Base-by-base conservation (phyloP, 2,888 invertebrate species). In the Diplolepis rosae region DNA sequence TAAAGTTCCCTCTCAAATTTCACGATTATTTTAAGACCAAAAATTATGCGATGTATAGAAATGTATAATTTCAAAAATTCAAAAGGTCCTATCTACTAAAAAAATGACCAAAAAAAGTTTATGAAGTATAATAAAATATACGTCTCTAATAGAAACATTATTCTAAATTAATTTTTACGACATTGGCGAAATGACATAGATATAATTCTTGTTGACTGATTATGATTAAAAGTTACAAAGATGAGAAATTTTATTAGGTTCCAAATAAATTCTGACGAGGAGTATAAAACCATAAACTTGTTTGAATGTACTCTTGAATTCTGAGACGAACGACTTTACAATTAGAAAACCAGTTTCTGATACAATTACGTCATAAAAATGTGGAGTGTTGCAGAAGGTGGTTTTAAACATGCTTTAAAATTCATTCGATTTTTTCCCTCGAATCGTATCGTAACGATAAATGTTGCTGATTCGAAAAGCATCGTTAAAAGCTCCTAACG, bases 401-500 rank as follows among this genome's bases (percentile, higher is more conserved):
- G 22, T 27, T 42, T 61, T 61, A 39, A 61, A 42, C 61, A 42
- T 61, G 24, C 39, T 27, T 61, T 61, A 22, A 61, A 61, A 61
- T 61, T 61, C 39, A 24, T 39, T 39, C 24, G 9, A 42, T 61
- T 61, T 27, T 61, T 52, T 27, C 1, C 18, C 27, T 24, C 24
- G n/a, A n/a, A n/a, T 61, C 39, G 39, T 61, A 24, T 42, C 24
- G 61, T 27, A 61, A 39, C 7, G 61, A 39, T 42, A n/a, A 42
- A 27, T 4, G 39, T 61, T 13, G 61, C 27, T 39, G 24, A 39
- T 39, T 35, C 61, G 39, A 61, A 61, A 42, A 61, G 39, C 27
- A 27, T 24, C 24, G 39, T 61, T 61, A 61, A 75, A 73, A 72
- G 70, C 67, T 74, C 77, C 72, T 79, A 79, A 79, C 75, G 79